phyloP scores from a whole-genome alignment of 2,113 vertebrate genomes.

The Setophaga petechia region DNA sequence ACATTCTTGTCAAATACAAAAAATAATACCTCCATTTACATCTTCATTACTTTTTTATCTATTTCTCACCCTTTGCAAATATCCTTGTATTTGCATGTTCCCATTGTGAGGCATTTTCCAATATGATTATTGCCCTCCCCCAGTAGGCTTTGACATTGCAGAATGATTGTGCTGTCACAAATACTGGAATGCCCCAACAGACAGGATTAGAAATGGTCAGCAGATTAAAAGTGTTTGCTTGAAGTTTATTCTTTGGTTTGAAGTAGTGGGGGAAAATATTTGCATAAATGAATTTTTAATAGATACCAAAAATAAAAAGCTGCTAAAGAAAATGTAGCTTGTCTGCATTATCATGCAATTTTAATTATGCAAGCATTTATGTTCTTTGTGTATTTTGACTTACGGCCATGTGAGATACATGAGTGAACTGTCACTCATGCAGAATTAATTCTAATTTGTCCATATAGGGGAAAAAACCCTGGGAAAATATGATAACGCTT shows the following conservation, averaged over 20 bases:
- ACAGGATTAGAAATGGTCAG: neutral
- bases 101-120: neutral
- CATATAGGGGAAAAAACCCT: neutral
- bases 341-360: neutral
- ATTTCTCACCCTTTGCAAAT: neutral
- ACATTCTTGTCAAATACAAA: neutral
- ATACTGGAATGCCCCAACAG: neutral
- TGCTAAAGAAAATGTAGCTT: slow-evolving; percentile 13
- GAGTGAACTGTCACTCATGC: slow-evolving; percentile 50
- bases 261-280: neutral
- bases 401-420: slow-evolving; percentile 27
- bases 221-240: neutral
- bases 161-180: neutral
- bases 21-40: neutral
- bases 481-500: slow-evolving; percentile 6
- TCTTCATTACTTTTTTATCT: neutral
- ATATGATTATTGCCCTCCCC: neutral
- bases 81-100: neutral
- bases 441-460: slow-evolving; percentile 36
- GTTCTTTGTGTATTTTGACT: slow-evolving; percentile 45
- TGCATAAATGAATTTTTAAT: slow-evolving; percentile 44
- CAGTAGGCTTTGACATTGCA: neutral
- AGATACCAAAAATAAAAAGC: slow-evolving; percentile 32
- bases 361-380: slow-evolving; percentile 35
- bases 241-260: slow-evolving; percentile 17